Conservation (phyloP, 2,888 invertebrate species). For the Piscicola geometra region DNA sequence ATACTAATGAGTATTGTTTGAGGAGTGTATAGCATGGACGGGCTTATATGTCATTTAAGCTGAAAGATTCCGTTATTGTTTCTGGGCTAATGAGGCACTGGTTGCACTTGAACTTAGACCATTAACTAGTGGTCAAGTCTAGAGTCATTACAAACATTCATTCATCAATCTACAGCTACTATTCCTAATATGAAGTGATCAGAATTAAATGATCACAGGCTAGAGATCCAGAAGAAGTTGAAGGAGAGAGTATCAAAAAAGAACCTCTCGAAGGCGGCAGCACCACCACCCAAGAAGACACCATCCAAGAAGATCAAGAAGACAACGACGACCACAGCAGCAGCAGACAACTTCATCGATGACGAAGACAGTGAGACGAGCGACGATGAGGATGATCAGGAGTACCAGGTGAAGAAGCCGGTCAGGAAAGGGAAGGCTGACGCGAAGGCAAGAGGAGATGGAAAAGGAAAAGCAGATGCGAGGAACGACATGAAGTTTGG, state of each 20-base stretch:
- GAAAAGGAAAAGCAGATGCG: neutral
- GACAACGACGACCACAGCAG: no score
- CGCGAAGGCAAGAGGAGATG: neutral
- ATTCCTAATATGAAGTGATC: neutral
- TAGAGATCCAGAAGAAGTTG: slow-evolving; percentile 23
- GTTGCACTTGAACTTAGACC: no score
- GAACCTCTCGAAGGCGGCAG: neutral
- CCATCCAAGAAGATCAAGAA: neutral
- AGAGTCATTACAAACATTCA: no score
- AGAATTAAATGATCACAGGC: neutral
- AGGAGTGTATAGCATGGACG: no score
- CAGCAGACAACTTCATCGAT: neutral
- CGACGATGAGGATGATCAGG: slow-evolving; percentile 18
- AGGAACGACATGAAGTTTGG: neutral
- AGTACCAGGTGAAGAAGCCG: slow-evolving; percentile 9
- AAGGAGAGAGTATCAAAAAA: slow-evolving; percentile 16
- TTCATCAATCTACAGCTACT: neutral
- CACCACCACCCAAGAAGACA: slow-evolving; percentile 8
- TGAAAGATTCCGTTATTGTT: no score
- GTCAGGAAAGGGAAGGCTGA: neutral
- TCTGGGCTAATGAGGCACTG: no score
- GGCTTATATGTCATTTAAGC: no score
- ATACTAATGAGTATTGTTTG: no score
- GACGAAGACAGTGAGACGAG: slow-evolving; percentile 3
- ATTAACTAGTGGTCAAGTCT: no score